These are phyloP conservation scores for Cephus spinipes DNA, from an alignment of 2,888 invertebrate genomes.

Conservation along the genomic window DNA sequence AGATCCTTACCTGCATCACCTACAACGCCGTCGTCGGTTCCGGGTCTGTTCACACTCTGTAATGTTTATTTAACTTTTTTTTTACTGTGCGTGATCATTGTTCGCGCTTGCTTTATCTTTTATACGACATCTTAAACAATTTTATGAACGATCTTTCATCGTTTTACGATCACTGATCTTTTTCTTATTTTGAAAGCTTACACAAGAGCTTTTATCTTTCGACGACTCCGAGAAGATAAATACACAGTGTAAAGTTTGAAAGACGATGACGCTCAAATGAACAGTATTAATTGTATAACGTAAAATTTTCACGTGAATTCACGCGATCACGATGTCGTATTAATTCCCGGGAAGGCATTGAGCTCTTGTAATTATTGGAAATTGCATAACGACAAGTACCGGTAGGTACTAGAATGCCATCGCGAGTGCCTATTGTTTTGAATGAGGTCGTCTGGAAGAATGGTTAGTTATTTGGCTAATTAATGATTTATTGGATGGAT, in stretches of 20 bases:
- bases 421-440: neutral
- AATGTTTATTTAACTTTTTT: neutral
- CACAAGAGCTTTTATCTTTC: neutral
- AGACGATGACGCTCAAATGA: neutral
- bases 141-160: neutral
- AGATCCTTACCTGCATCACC: constrained; percentile 79
- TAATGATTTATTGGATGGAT: neutral
- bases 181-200: neutral
- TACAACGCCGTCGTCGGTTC: constrained; percentile 57
- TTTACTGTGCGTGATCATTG: neutral
- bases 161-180: neutral
- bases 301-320: neutral
- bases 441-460: neutral
- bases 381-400: neutral
- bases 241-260: neutral
- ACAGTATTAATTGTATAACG: neutral
- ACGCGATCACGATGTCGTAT: neutral
- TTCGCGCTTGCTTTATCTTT: neutral
- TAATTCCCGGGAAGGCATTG: neutral
- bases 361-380: neutral
- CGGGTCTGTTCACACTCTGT: constrained; percentile 35
- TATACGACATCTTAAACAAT: neutral
- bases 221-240: neutral
- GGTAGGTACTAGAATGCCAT: neutral
- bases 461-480: neutral